A percentile compares a stretch with the other conserved stretches of the same genome.
Evolutionary conservation across 2,113 vertebrate genomes (phyloP).

Genomic region (Vimba vimba): DNA sequence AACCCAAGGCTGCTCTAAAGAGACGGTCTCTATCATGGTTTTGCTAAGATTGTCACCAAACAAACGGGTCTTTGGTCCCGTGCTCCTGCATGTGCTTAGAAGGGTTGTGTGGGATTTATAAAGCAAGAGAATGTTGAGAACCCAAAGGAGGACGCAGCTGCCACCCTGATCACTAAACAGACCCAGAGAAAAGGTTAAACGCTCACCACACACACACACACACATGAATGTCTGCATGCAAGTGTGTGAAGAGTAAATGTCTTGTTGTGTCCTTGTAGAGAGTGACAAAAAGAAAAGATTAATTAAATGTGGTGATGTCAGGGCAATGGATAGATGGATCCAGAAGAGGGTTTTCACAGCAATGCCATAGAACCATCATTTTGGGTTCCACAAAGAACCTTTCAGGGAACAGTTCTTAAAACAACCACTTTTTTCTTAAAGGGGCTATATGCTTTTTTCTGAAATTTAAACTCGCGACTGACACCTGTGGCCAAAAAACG

Average conservation of each 20-base stretch:
- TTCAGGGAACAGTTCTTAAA: neutral
- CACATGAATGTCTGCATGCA: constrained; percentile 13
- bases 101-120: constrained; percentile 7
- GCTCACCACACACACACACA: too few relatives aligned
- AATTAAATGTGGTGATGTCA: constrained; percentile 44
- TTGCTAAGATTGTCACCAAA: neutral
- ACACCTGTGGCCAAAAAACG: too few relatives aligned
- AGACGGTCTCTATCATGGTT: neutral
- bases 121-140: neutral
- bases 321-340: constrained; percentile 2
- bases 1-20: neutral
- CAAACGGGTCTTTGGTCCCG: neutral
- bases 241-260: neutral
- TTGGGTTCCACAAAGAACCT: neutral
- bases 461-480: too few relatives aligned
- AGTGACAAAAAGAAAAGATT: constrained; percentile 16
- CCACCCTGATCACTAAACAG: neutral
- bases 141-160: neutral
- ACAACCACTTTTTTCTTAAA: neutral
- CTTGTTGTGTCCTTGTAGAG: neutral
- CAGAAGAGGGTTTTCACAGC: neutral
- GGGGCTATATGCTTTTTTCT: too few relatives aligned
- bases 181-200: constrained; percentile 31
- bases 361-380: neutral
- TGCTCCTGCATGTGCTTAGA: neutral